Base-by-base conservation (phyloP, 2,888 invertebrate genomes). In the Fissipunctia ypsillon region DNA sequence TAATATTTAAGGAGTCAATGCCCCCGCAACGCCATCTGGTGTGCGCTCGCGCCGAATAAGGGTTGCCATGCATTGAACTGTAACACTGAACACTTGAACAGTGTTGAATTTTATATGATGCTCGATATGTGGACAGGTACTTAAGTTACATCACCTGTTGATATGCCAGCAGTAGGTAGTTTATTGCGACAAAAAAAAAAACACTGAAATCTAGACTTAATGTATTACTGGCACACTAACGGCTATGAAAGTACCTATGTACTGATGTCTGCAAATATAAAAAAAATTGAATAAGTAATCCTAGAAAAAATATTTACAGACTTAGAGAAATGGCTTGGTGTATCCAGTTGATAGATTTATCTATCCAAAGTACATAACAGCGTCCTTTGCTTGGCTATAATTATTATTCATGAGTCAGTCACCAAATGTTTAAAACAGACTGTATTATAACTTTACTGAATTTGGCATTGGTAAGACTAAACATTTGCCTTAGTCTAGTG, bases 1-100 rank as follows among this genome's bases (percentile, higher is more conserved):
- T 89, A 80, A 88, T 87, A 90, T 92, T 93, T 91, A 90, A 94
- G 90, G 87, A 95, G 96, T 95, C 96, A 94, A 92, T 95, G 95
- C 94, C 94, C 94, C 88, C 90, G 31, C 77, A 84, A 71, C 88
- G 90, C 92, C 96, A 95, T 95, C 94, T 95, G 95, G 94, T 86
- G 90, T 89, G 91, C 94, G 94, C 92, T 85, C 86, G 92, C 93
- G 91, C 89, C 89, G 84, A 35, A 19, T 66, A 69, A 81, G 70
- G 86, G 79, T 77, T 63, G 69, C 28, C 67, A 64, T 43, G 59
- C 86, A 80, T 66, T 76, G 60, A 38, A 78, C 65, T 80, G 86
- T 73, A 83, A 83, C 84, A 50, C 41, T 66, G 69, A 68, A 68
- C 48, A 74, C 52, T 57, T 63, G 12, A 73, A 41, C 31, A 67